Conservation (phyloP, 2,888 invertebrate genomes). For the Thereva nobilitata region DNA sequence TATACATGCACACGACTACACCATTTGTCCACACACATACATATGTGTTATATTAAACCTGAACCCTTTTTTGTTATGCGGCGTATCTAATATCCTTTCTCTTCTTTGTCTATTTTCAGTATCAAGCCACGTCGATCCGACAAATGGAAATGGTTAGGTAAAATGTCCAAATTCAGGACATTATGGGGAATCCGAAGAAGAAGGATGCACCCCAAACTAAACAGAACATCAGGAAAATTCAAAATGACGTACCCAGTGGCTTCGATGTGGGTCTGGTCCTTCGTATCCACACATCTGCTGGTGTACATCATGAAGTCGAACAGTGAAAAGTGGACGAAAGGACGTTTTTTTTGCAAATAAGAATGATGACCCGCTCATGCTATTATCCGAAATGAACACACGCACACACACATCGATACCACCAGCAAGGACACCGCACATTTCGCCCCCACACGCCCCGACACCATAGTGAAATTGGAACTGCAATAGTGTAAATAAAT, state of each 20-base stretch:
- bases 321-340: conserved; percentile 32
- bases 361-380: conserved; percentile 4
- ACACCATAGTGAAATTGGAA: conserved; percentile 12
- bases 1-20: neutral
- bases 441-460: neutral
- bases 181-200: neutral
- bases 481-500: conserved; percentile 33
- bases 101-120: conserved; percentile 22
- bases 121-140: conserved; percentile 23
- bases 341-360: conserved; percentile 22
- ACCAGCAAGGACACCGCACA: too few species aligned
- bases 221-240: conserved; percentile 11
- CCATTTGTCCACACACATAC: neutral
- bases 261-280: conserved; percentile 1
- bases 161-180: conserved; percentile 21
- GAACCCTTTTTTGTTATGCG: conserved; percentile 11
- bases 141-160: conserved; percentile 12
- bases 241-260: conserved; percentile 20
- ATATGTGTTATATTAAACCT: neutral
- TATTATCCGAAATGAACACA: too few species aligned
- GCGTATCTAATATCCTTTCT: conserved; percentile 17
- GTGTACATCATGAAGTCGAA: conserved; percentile 26
- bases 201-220: conserved; percentile 6
- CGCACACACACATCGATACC: too few species aligned
- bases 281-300: conserved; percentile 5